phyloP scores from a whole-genome alignment of 2,888 invertebrate species.

The Auanema freiburgensis region DNA sequence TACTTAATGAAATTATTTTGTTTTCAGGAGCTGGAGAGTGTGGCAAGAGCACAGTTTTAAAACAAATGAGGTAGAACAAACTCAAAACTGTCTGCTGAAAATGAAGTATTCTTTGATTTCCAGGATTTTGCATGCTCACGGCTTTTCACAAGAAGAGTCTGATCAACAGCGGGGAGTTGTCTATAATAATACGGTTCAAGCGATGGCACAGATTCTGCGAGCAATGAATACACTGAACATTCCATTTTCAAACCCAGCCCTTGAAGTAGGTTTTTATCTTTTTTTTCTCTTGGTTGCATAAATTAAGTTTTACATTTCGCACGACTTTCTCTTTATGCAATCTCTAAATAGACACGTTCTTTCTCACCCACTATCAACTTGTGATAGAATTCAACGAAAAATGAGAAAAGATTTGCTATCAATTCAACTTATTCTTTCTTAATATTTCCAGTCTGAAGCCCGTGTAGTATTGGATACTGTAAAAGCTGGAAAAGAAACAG shows the following conservation, averaged over 20 bases:
- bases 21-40: constrained; percentile 52
- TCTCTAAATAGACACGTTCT: background rate
- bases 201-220: constrained; percentile 89
- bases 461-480: constrained; percentile 55
- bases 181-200: constrained; percentile 86
- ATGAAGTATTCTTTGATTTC: background rate
- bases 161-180: constrained; percentile 86
- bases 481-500: constrained; percentile 59
- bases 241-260: constrained; percentile 90
- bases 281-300: background rate
- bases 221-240: constrained; percentile 98
- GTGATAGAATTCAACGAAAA: background rate
- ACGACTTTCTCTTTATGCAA: too few relatives aligned
- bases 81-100: background rate
- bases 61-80: constrained; percentile 57
- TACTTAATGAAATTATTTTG: background rate
- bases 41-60: constrained; percentile 56
- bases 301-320: background rate
- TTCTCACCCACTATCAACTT: background rate
- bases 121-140: constrained; percentile 84
- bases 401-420: background rate
- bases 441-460: constrained; percentile 42
- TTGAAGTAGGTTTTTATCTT: constrained; percentile 76
- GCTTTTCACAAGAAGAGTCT: constrained; percentile 86
- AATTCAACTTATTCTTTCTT: background rate